Conservation (phyloP, 2,888 invertebrate species). For the Pilophorus perplexus region DNA sequence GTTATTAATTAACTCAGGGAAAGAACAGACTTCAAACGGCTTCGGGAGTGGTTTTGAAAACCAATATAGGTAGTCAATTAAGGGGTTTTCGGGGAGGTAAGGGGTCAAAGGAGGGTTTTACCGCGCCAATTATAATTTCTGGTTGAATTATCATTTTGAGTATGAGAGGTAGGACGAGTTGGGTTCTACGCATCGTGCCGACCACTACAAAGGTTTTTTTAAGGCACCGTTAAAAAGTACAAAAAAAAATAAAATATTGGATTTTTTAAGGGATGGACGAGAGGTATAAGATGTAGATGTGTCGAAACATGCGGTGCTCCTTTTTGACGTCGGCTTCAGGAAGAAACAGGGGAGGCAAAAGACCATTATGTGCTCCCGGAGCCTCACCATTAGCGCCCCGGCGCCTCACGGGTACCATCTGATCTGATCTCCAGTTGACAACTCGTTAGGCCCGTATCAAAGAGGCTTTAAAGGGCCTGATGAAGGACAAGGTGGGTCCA, state of each 20-base stretch:
- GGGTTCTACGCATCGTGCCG: too few relatives aligned
- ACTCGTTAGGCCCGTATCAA: conserved; percentile 16
- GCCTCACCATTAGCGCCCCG: conserved; percentile 6
- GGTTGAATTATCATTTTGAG: conserved; percentile 1
- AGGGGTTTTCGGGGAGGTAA: background rate
- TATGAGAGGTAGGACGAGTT: background rate
- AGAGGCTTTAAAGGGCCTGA: background rate
- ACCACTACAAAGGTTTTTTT: too few relatives aligned
- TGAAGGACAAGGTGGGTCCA: background rate
- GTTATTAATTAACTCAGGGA: too few relatives aligned
- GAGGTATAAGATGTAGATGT: background rate
- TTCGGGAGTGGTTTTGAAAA: background rate
- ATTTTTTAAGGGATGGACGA: background rate
- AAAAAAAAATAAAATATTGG: background rate
- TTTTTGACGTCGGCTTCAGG: too few relatives aligned
- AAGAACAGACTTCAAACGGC: too few relatives aligned
- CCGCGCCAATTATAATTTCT: conserved; percentile 17
- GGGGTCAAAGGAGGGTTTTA: too few relatives aligned
- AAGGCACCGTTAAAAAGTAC: background rate
- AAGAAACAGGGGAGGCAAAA: background rate
- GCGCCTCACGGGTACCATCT: conserved; percentile 19
- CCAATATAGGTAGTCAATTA: conserved; percentile 4
- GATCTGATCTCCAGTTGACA: conserved; percentile 15
- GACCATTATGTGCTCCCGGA: conserved; percentile 3
- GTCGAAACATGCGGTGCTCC: background rate